Evolutionary conservation across 2,888 invertebrate genomes (phyloP), one percentile per base, ranked within the genome.

Genomic region (Pharmacophagus antenor): DNA sequence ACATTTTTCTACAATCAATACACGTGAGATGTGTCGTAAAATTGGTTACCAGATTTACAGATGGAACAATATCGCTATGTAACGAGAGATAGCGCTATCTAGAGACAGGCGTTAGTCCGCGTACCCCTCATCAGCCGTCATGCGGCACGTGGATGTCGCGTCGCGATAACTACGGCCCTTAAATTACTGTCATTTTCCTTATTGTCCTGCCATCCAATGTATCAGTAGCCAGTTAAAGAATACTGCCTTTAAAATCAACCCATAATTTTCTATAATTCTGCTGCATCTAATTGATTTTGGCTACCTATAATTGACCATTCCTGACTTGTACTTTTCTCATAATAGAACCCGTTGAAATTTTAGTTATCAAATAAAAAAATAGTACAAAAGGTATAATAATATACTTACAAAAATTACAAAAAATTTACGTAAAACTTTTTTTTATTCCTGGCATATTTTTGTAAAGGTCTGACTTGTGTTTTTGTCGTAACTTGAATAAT

Each of bases 61-160:
- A 46, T 47, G 47, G 21, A 31, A 46, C 37, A 48, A 22, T 23
- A 18, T 3, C 47, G 46, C 49, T 54, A 49, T 42, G 27, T 54
- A 27, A 49, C 23, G 44, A 31, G n/a, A 42, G 48, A 54, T 59
- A 54, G 42, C 15, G 17, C 53, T 49, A 53, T 54, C 54, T 31
- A 37, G 21, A 52, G 46, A 48, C 41, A 25, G 49, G 41, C 27
- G 25, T 23, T 21, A 42, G 49, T 42, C 31, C 31, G 4, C n/a
- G 49, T 17, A 44, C 68, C 71, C 67, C 70, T 66, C 68, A 67
- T 75, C 79, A 81, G 78, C 80, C 74, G 79, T 84, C 84, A 84
- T 78, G 79, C 73, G 62, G 77, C 71, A 61, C 71, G 66, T 70
- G 81, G 71, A 73, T 81, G 81, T 71, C 74, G 70, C 67, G 62